phyloP scores from a whole-genome alignment of 2,888 invertebrate species.

The Synergus gifuensis region DNA sequence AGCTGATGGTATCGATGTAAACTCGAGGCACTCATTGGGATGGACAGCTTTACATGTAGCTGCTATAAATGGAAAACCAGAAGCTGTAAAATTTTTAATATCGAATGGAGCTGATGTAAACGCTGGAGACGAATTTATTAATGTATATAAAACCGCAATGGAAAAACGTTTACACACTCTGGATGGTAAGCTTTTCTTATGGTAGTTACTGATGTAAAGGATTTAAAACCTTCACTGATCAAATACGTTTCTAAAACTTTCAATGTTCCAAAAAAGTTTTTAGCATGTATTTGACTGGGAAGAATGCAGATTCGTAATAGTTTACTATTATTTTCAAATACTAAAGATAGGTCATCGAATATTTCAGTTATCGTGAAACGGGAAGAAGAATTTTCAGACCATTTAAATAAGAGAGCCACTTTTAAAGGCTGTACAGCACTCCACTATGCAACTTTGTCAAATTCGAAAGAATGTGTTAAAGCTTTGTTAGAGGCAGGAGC shows the following conservation, averaged over 20 bases:
- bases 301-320: neutral
- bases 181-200: constrained; percentile 80
- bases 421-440: constrained; percentile 92
- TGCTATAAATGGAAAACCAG: constrained; percentile 86
- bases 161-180: constrained; percentile 85
- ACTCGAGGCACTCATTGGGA: constrained; percentile 87
- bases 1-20: constrained; percentile 81
- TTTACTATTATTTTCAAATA: neutral
- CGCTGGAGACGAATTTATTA: constrained; percentile 87
- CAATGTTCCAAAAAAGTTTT: too few relatives aligned
- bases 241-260: neutral
- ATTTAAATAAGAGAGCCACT: constrained; percentile 85
- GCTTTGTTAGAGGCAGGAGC: constrained; percentile 86
- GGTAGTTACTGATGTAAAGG: neutral
- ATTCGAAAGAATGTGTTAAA: constrained; percentile 83
- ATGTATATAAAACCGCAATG: constrained; percentile 83
- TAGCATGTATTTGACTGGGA: too few relatives aligned
- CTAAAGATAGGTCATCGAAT: neutral
- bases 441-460: constrained; percentile 91
- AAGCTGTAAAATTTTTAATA: constrained; percentile 82
- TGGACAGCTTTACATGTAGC: constrained; percentile 94
- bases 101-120: constrained; percentile 90
- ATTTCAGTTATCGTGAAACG: constrained; percentile 81
- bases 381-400: constrained; percentile 90
- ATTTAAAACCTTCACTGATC: too few relatives aligned